Conservation (phyloP, 1,140 invertebrate genomes). For the Teleogryllus occipitalis region DNA sequence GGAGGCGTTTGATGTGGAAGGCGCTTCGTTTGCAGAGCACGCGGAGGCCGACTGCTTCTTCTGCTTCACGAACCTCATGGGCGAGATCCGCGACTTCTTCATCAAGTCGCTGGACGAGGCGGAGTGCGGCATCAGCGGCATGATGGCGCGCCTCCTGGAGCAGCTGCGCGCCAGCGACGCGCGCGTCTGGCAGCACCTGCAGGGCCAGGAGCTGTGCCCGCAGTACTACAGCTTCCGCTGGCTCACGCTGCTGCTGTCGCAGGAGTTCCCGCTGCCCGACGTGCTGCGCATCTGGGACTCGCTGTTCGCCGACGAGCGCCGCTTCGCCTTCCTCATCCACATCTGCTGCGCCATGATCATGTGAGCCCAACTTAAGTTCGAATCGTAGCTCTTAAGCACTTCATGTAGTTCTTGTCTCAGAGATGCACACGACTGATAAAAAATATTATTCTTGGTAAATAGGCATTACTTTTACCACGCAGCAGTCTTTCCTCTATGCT, state of each 20-base stretch:
- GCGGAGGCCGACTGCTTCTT: slow-evolving; percentile 97
- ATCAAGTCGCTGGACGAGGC: slow-evolving; percentile 92
- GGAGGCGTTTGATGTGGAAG: too few relatives aligned
- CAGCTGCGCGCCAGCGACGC: slow-evolving; percentile 70
- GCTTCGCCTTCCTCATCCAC: slow-evolving; percentile 84
- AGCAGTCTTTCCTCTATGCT: too few relatives aligned
- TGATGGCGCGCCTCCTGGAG: slow-evolving; percentile 70
- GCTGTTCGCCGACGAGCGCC: slow-evolving; percentile 76
- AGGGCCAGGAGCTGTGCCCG: slow-evolving; percentile 77
- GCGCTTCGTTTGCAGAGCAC: slow-evolving; percentile 53
- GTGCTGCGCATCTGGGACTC: slow-evolving; percentile 95
- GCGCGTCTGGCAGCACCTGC: slow-evolving; percentile 64
- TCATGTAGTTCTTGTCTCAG: too few relatives aligned
- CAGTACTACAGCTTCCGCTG: slow-evolving; percentile 96
- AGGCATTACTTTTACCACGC: too few relatives aligned
- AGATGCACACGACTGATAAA: too few relatives aligned
- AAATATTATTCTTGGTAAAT: too few relatives aligned
- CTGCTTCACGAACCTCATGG: slow-evolving; percentile 95
- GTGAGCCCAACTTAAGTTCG: too few relatives aligned
- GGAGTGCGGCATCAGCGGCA: slow-evolving; percentile 75
- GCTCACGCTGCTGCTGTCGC: slow-evolving; percentile 91
- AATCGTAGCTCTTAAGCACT: too few relatives aligned
- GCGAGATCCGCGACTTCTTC: slow-evolving; percentile 95
- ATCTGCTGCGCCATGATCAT: slow-evolving; percentile 95
- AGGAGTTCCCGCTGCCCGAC: slow-evolving; percentile 95